Evolutionary conservation across 2,888 invertebrate species (phyloP).

Genomic region (Piscicola geometra): DNA sequence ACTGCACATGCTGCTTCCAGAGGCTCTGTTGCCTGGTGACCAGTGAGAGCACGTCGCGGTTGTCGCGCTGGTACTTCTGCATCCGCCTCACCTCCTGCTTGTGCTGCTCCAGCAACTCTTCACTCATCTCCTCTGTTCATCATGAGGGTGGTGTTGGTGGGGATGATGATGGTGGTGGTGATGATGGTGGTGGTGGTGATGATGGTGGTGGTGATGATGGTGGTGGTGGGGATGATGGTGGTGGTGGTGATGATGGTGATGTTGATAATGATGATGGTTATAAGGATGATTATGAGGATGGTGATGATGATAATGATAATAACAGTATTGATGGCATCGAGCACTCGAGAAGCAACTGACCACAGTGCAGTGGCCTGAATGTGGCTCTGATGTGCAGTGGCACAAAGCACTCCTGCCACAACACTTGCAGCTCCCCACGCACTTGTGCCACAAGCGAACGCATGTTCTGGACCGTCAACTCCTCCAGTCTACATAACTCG

Average conservation of each 20-base stretch:
- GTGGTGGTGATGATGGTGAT: not conserved
- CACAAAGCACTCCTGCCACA: slow-evolving; percentile 73
- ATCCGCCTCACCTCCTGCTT: not conserved
- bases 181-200: not conserved
- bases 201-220: not conserved
- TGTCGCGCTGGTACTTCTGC: not conserved
- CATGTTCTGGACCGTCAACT: slow-evolving; percentile 72
- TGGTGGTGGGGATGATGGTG: not conserved
- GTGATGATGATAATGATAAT: not conserved
- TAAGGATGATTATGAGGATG: not conserved
- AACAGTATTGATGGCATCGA: too few species aligned
- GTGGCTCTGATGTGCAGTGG: slow-evolving; percentile 57
- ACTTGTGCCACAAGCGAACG: slow-evolving; percentile 64
- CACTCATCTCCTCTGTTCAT: too few species aligned
- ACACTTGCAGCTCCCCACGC: slow-evolving; percentile 66
- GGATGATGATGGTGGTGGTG: not conserved
- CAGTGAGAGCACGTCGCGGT: too few species aligned
- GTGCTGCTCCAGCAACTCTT: not conserved
- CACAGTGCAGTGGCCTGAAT: too few species aligned
- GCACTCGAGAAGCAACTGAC: too few species aligned
- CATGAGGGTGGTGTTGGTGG: not conserved
- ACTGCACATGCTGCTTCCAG: too few species aligned
- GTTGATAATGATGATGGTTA: not conserved
- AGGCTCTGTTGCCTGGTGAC: too few species aligned
- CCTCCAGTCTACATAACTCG: slow-evolving; percentile 72